Conservation (phyloP, 2,797 vertebrate genomes). For the Caiman crocodilus region DNA sequence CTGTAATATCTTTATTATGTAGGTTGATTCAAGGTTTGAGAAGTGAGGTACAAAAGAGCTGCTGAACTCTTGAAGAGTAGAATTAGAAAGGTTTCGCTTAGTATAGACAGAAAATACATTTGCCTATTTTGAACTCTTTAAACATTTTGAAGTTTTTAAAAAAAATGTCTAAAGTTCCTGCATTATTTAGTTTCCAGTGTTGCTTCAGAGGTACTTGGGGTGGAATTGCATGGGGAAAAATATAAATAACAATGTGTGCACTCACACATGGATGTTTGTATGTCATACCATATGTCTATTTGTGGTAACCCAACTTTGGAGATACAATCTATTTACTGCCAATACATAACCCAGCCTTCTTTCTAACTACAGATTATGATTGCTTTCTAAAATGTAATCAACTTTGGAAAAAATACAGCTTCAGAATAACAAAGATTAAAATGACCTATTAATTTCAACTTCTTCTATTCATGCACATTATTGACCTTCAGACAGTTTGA, state of each 20-base stretch:
- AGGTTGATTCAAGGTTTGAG: not conserved
- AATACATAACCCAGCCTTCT: not conserved
- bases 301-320: not conserved
- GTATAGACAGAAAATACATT: not conserved
- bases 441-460: not conserved
- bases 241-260: not conserved
- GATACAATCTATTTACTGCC: not conserved
- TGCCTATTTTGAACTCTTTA: not conserved
- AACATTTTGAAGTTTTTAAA: not conserved
- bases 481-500: not conserved
- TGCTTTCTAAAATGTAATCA: not conserved
- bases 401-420: not conserved
- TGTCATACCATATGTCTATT: not conserved
- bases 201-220: not conserved
- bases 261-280: not conserved
- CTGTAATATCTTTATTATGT: not conserved
- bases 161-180: not conserved
- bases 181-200: not conserved
- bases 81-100: not conserved
- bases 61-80: not conserved
- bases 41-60: not conserved
- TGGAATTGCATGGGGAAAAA: not conserved
- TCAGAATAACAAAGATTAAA: not conserved
- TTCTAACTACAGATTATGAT: not conserved
- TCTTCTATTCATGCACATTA: not conserved